Conservation (phyloP, 2,113 vertebrate genomes). For the Pionites leucogaster region DNA sequence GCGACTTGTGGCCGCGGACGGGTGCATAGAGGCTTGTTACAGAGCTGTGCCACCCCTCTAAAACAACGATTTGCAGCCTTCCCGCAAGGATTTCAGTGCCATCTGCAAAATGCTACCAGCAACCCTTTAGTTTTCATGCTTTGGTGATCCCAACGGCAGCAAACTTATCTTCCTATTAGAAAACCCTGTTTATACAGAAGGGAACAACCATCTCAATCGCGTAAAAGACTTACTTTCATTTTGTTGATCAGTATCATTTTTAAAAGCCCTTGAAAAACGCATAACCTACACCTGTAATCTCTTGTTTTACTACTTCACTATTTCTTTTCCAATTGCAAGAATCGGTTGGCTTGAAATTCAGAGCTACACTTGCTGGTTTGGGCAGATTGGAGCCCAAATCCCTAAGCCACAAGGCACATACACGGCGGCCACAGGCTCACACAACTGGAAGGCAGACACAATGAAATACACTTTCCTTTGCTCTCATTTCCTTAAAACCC, state of each 20-base stretch:
- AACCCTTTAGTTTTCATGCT: background rate
- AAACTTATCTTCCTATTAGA: background rate
- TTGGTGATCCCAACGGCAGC: background rate
- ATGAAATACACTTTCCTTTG: background rate
- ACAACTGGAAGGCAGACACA: background rate
- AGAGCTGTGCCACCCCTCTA: background rate
- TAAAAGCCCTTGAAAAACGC: background rate
- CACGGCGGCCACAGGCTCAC: accelerated
- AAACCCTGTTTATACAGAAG: background rate
- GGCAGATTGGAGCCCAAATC: background rate
- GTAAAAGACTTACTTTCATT: background rate
- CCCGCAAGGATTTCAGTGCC: background rate
- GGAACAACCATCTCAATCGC: background rate
- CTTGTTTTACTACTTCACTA: background rate
- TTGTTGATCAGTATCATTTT: background rate
- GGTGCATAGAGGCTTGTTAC: background rate
- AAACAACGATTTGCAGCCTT: background rate
- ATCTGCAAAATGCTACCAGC: background rate
- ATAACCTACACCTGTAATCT: background rate
- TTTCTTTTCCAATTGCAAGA: background rate
- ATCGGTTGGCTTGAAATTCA: background rate
- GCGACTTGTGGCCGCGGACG: accelerated
- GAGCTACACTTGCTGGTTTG: background rate
- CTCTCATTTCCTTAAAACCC: background rate
- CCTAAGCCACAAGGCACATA: background rate